phyloP scores from a whole-genome alignment of 2,888 invertebrate genomes.

The Orgyia antiqua region DNA sequence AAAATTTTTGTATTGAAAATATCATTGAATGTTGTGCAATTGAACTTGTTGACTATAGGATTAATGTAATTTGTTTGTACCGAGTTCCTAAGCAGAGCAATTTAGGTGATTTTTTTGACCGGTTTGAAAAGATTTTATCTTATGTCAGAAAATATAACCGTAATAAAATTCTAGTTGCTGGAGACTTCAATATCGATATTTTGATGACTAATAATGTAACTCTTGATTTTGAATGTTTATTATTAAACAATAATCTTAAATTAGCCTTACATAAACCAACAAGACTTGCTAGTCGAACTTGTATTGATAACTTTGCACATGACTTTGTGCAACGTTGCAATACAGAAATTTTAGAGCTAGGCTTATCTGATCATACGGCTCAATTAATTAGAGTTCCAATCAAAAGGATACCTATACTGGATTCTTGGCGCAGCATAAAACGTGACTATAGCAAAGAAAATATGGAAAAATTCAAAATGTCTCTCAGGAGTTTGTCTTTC shows the following conservation, averaged over 20 bases:
- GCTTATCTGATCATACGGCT: neutral
- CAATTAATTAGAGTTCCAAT: neutral
- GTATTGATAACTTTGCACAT: neutral
- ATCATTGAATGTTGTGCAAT: slow-evolving; percentile 1
- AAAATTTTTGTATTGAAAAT: neutral
- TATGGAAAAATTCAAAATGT: neutral
- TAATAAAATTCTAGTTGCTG: no score
- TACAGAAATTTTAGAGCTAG: neutral
- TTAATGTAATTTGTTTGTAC: neutral
- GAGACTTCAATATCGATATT: neutral
- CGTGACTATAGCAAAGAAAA: neutral
- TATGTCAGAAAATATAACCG: neutral
- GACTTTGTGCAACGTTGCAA: neutral
- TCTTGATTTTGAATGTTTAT: neutral
- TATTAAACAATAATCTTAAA: neutral
- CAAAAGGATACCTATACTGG: neutral
- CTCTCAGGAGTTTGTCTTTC: neutral
- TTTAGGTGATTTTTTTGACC: neutral
- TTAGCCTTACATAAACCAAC: neutral
- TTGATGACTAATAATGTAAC: neutral
- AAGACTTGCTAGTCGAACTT: neutral
- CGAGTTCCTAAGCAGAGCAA: neutral
- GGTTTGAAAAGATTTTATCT: neutral
- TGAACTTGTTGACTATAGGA: neutral
- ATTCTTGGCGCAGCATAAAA: neutral